phyloP scores from a whole-genome alignment of 1,140 invertebrate genomes.

The Atta colombica region DNA sequence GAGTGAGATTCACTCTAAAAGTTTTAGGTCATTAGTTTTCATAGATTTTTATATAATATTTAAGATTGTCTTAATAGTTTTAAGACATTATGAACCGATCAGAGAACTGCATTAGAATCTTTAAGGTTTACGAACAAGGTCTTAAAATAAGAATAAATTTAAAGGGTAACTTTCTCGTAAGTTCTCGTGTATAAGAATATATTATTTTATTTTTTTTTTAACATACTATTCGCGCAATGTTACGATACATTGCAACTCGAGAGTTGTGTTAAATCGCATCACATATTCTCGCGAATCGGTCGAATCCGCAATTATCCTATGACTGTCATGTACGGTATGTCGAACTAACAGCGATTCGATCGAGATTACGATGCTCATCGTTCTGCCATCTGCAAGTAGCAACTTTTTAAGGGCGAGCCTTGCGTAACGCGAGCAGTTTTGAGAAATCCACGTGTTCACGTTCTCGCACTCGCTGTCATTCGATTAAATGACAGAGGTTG shows the following conservation, averaged over 20 bases:
- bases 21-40: too few relatives aligned
- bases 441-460: constrained; percentile 13
- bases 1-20: too few relatives aligned
- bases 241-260: neutral
- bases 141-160: too few relatives aligned
- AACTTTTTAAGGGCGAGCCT: constrained; percentile 46
- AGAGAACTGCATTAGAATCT: too few relatives aligned
- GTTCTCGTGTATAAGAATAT: neutral
- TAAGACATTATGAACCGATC: too few relatives aligned
- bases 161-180: neutral
- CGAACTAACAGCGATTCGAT: constrained; percentile 28
- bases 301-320: constrained; percentile 32
- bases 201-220: neutral
- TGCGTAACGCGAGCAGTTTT: neutral
- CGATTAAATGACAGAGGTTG: constrained; percentile 16
- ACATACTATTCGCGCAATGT: neutral
- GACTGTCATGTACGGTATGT: neutral
- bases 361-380: constrained; percentile 29
- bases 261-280: neutral
- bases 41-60: too few relatives aligned
- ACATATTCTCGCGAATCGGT: neutral
- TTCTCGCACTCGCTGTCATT: neutral
- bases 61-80: too few relatives aligned
- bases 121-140: too few relatives aligned
- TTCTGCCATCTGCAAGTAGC: neutral